Percentiles rank a stretch among this genome's conserved stretches.
Evolutionary conservation across 2,888 invertebrate genomes (phyloP).

Genomic region (Panzeria rudis): DNA sequence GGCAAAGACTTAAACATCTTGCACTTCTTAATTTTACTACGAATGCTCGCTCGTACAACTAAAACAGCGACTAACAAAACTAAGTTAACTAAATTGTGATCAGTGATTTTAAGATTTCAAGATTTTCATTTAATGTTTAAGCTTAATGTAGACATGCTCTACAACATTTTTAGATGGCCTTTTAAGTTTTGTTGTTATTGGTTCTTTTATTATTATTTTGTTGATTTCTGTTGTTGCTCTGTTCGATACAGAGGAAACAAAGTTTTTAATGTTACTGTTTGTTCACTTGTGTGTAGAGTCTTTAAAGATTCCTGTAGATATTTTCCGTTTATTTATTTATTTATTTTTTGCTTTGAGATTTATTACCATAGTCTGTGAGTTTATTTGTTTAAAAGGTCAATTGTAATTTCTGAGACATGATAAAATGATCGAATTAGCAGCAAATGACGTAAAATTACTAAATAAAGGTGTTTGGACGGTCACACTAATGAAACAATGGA

Average conservation of each 20-base stretch:
- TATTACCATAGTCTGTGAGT: conserved; percentile 68
- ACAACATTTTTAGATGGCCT: conserved; percentile 72
- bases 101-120: conserved; percentile 68
- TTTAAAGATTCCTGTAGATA: conserved; percentile 64
- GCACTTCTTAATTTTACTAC: conserved; percentile 50
- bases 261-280: conserved; percentile 48
- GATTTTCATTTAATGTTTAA: conserved; percentile 70
- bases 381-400: conserved; percentile 72
- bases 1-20: conserved; percentile 40
- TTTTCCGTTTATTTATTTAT: conserved; percentile 12
- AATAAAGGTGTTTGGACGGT: conserved; percentile 66
- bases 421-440: conserved; percentile 71
- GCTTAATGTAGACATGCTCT: conserved; percentile 68
- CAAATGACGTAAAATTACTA: conserved; percentile 71
- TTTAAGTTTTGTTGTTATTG: conserved; percentile 59
- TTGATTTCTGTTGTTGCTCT: conserved; percentile 35
- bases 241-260: conserved; percentile 32
- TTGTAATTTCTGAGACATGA: conserved; percentile 70
- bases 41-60: not conserved
- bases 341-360: conserved; percentile 52
- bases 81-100: conserved; percentile 61
- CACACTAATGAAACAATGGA: conserved; percentile 53
- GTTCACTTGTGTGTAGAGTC: conserved; percentile 44
- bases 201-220: conserved; percentile 16
- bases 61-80: conserved; percentile 35